phyloP scores from a whole-genome alignment of 2,888 invertebrate genomes.

The Chydorus sphaericus region DNA sequence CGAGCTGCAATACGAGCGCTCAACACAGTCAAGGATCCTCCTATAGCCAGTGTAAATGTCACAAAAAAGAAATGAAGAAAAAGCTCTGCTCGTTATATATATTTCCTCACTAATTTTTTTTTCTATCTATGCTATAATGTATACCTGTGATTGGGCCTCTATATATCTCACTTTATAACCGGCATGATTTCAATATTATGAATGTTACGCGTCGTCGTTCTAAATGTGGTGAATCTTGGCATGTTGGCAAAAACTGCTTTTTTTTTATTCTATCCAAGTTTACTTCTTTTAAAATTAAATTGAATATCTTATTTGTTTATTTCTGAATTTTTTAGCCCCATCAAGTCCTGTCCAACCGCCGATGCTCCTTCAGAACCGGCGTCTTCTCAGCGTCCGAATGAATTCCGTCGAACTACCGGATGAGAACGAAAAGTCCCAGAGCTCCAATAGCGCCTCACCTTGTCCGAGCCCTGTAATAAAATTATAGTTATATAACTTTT shows the following conservation, averaged over 20 bases:
- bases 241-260: background rate
- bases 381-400: conserved; percentile 64
- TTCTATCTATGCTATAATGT: too few relatives aligned
- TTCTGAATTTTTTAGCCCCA: conserved; percentile 45
- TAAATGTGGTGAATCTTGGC: too few relatives aligned
- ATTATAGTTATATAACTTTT: background rate
- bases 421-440: conserved; percentile 76
- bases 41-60: conserved; percentile 40
- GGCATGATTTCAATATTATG: too few relatives aligned
- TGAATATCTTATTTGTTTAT: background rate
- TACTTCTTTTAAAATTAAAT: background rate
- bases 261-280: background rate
- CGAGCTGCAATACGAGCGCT: conserved; percentile 1
- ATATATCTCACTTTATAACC: too few relatives aligned
- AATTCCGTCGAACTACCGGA: conserved; percentile 87
- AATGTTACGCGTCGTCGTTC: too few relatives aligned
- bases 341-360: conserved; percentile 85
- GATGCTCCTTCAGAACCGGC: conserved; percentile 64
- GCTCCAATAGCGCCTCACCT: conserved; percentile 83
- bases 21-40: conserved; percentile 28
- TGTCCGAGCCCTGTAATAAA: conserved; percentile 64
- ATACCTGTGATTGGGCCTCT: too few relatives aligned
- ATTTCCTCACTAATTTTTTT: too few relatives aligned
- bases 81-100: too few relatives aligned
- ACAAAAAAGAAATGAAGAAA: too few relatives aligned